Percentiles rank a stretch among this genome's conserved stretches.
Conservation (phyloP, 2,888 invertebrate genomes). For the Lasioglossum pauxillum region DNA sequence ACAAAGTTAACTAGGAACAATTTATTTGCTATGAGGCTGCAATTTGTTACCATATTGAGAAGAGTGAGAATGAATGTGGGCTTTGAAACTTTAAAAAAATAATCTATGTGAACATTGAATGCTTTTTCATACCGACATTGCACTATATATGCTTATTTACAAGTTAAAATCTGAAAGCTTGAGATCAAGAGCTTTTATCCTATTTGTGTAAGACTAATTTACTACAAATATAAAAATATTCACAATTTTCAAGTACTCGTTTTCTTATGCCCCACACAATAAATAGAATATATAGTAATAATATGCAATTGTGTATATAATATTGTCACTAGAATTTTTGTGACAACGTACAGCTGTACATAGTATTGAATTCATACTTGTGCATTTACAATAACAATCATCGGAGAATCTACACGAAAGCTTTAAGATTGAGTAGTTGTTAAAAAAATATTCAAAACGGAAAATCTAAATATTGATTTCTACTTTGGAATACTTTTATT, state of each 20-base stretch:
- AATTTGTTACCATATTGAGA: conserved; percentile 72
- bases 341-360: not conserved
- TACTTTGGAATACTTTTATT: conserved; percentile 53
- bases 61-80: conserved; percentile 66
- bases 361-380: not conserved
- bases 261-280: conserved; percentile 28
- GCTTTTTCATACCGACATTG: conserved; percentile 67
- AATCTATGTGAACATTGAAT: conserved; percentile 63
- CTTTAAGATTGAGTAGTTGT: not conserved
- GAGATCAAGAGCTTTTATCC: conserved; percentile 70
- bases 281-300: conserved; percentile 17
- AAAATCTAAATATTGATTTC: conserved; percentile 19
- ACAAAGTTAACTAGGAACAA: conserved; percentile 65
- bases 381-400: not conserved
- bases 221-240: conserved; percentile 78
- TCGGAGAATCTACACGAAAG: not conserved
- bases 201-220: conserved; percentile 77
- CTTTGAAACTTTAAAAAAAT: conserved; percentile 62
- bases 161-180: conserved; percentile 65
- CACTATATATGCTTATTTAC: conserved; percentile 70
- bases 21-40: conserved; percentile 72
- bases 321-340: not conserved
- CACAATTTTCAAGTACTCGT: conserved; percentile 54
- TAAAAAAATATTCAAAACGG: not conserved
- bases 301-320: not conserved